These are phyloP conservation scores for Engraulis encrasicolus DNA, from an alignment of 2,113 vertebrate genomes.

Conservation along the genomic window DNA sequence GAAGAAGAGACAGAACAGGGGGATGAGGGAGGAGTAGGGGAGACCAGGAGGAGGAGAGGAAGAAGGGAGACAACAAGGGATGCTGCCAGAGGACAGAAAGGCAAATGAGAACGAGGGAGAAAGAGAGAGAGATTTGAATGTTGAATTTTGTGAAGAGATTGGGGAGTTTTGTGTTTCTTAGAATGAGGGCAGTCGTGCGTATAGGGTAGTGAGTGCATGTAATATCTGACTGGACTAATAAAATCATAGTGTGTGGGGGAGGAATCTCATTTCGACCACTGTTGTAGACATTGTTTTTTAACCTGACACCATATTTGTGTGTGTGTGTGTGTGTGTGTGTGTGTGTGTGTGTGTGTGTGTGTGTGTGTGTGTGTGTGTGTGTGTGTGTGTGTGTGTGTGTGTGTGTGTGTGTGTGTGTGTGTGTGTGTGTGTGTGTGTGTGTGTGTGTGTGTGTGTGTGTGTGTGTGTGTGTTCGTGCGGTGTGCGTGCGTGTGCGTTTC, in stretches of 20 bases:
- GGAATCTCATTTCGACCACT: neutral
- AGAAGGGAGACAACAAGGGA: too few species aligned
- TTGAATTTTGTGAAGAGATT: too few species aligned
- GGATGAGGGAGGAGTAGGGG: too few species aligned
- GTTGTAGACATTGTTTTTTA: neutral
- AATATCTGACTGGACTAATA: constrained; percentile 5
- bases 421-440: neutral
- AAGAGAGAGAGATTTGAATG: too few species aligned
- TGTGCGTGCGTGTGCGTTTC: constrained; percentile 8
- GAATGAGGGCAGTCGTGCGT: neutral
- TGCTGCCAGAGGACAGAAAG: too few species aligned
- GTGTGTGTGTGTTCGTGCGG: neutral
- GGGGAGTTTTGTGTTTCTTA: too few species aligned
- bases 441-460: neutral
- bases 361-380: neutral
- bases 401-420: neutral
- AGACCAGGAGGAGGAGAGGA: too few species aligned
- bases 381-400: neutral
- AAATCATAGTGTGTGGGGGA: neutral
- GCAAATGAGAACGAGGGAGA: too few species aligned
- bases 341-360: constrained; percentile 2
- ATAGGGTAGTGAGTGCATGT: neutral
- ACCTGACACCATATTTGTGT: neutral
- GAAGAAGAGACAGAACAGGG: too few species aligned
- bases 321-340: neutral